These are phyloP conservation scores for Halichoerus grypus DNA, from an alignment of 2,113 vertebrate genomes.

Conservation along the genomic window DNA sequence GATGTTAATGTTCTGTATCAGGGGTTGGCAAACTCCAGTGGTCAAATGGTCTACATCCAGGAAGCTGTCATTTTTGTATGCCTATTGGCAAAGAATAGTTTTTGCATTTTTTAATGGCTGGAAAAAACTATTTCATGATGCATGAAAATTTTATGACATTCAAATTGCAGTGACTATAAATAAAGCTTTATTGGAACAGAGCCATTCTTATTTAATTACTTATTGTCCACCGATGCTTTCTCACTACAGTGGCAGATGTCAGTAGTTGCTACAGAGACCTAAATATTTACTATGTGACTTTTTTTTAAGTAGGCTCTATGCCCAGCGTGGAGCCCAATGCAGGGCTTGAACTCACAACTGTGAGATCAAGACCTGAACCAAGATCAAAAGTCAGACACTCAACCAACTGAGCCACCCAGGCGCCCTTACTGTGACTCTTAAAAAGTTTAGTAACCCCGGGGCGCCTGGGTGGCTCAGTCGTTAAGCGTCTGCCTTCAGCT, in stretches of 20 bases:
- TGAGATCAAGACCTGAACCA: not conserved
- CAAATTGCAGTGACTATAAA: not conserved
- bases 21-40: not conserved
- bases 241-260: not conserved
- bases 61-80: not conserved
- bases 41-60: not conserved
- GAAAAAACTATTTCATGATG: not conserved
- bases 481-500: too few relatives aligned
- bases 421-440: not conserved
- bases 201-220: not conserved
- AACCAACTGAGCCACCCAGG: not conserved
- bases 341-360: not conserved
- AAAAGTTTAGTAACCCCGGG: not conserved
- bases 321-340: not conserved
- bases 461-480: too few relatives aligned
- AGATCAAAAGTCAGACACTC: not conserved
- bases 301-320: not conserved
- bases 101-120: not conserved
- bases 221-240: not conserved
- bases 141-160: not conserved
- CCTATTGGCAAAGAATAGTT: not conserved
- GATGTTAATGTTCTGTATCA: not conserved
- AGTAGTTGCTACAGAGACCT: not conserved
- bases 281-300: not conserved
- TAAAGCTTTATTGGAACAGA: not conserved